phyloP scores from a whole-genome alignment of 1,140 invertebrate species.

The Aplysia californica region DNA sequence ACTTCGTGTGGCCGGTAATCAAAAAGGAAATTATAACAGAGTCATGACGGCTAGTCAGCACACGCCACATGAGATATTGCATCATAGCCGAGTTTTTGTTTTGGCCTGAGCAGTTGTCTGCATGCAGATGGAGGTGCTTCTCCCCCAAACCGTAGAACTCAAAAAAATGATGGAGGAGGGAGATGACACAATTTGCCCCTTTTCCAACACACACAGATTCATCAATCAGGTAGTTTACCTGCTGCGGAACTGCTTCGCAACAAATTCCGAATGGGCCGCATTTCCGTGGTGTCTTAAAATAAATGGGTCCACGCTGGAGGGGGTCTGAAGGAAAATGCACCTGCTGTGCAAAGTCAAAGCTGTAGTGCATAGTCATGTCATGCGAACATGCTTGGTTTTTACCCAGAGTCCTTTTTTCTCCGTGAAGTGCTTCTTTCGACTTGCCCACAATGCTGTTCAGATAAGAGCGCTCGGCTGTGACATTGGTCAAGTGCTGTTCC shows the following conservation, averaged over 20 bases:
- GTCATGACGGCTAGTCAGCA: conserved; percentile 7
- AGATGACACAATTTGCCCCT: conserved; percentile 36
- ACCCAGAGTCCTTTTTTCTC: not conserved
- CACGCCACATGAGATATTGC: conserved; percentile 19
- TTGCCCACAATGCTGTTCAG: not conserved
- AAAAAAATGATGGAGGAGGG: conserved; percentile 35
- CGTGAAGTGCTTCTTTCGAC: not conserved
- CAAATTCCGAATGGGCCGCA: conserved; percentile 39
- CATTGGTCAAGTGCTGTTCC: not conserved
- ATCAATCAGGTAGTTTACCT: conserved; percentile 41
- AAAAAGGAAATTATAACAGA: conserved; percentile 7
- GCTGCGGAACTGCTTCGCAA: not conserved
- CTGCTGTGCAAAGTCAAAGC: conserved; percentile 42
- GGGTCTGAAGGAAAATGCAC: conserved; percentile 38
- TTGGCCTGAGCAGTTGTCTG: conserved; percentile 33
- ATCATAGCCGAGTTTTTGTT: conserved; percentile 34
- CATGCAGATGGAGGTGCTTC: conserved; percentile 24
- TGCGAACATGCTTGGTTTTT: not conserved
- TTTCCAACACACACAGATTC: conserved; percentile 33
- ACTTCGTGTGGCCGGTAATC: conserved; percentile 25
- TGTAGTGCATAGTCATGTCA: conserved; percentile 13
- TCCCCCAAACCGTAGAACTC: conserved; percentile 32
- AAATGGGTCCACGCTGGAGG: conserved; percentile 43
- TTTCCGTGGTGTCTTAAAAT: conserved; percentile 44
- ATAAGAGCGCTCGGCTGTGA: not conserved